These are phyloP conservation scores for Pterobdella sp. DNA, from an alignment of 2,888 invertebrate species.

Conservation along the genomic window DNA sequence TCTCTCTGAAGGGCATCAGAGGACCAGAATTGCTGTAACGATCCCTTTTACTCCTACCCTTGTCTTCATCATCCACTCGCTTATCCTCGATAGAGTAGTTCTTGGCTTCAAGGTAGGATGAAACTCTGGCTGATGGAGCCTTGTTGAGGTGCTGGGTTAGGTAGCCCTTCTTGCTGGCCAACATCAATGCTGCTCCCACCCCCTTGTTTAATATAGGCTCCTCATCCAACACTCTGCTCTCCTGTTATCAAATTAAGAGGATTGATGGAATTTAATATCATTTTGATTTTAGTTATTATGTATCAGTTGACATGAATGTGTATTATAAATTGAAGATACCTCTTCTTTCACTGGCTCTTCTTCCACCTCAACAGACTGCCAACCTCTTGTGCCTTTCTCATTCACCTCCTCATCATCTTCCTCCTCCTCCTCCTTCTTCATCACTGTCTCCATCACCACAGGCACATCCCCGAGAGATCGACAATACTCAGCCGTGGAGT, in stretches of 20 bases:
- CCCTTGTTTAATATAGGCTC: constrained; percentile 81
- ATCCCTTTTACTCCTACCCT: constrained; percentile 46
- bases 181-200: constrained; percentile 76
- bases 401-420: constrained; percentile 53
- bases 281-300: background rate
- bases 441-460: constrained; percentile 16
- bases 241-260: constrained; percentile 42
- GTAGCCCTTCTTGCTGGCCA: constrained; percentile 78
- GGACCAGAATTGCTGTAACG: constrained; percentile 59
- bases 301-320: background rate
- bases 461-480: constrained; percentile 83
- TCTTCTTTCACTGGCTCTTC: constrained; percentile 46
- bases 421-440: constrained; percentile 53
- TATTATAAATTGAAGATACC: background rate
- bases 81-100: constrained; percentile 51
- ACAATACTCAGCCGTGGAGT: constrained; percentile 93
- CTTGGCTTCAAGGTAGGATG: constrained; percentile 48
- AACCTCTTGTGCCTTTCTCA: constrained; percentile 46
- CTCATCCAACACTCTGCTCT: constrained; percentile 68
- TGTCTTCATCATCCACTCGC: constrained; percentile 51
- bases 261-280: background rate
- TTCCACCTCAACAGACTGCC: constrained; percentile 63
- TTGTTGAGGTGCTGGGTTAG: background rate
- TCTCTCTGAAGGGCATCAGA: constrained; percentile 82
- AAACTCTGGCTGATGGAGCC: constrained; percentile 58